Evolutionary conservation across 2,888 invertebrate species (phyloP), one percentile per base, ranked within the genome.

Genomic region (Imbricaverruca yamaguchii): DNA sequence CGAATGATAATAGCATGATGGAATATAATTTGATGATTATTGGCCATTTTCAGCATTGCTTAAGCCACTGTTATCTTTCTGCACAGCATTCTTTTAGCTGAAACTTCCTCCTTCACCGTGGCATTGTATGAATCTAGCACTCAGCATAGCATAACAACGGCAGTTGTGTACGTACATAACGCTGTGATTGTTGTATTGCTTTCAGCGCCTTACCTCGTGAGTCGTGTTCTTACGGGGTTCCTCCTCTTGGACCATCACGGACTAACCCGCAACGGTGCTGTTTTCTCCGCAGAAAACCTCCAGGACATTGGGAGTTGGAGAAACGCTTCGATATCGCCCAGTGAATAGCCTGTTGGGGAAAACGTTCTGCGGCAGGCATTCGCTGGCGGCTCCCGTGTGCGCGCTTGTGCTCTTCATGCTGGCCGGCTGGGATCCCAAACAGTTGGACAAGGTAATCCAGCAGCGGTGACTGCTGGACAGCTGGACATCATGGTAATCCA

Each of bases 371-470:
- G 63, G 67, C 21, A 23, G 13, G 39, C 53, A 25, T 23, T 55
- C 77, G 39, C 80, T 23, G 39, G 56, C 80, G 23, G 56, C 81
- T 6, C 59, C 78, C 0, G 67, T 83, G 69, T 83, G 83, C 21
- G 56, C 69, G 12, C 81, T 81, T 25, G 78, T 74, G 10, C 21
- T 83, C n/a, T 83, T 83, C 81, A 39, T 82, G 56, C 53, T 83
- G 11, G 82, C 81, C 23, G 83, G 83, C 39, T 82, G 82, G 80
- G 83, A 83, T 59, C 61, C 78, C 25, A 74, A 81, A 25, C 69
- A 83, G 63, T 81, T 83, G 21, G 81, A 83, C 74, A 65, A 81
- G 83, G 83, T 83, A 21, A 23, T 23, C 18, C 65, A 65, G 4
- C 39, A 39, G 39, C 39, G 39, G 39, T 4, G 39, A 3, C 39